phyloP scores from a whole-genome alignment of 1,140 invertebrate genomes.

The Arion vulgaris region DNA sequence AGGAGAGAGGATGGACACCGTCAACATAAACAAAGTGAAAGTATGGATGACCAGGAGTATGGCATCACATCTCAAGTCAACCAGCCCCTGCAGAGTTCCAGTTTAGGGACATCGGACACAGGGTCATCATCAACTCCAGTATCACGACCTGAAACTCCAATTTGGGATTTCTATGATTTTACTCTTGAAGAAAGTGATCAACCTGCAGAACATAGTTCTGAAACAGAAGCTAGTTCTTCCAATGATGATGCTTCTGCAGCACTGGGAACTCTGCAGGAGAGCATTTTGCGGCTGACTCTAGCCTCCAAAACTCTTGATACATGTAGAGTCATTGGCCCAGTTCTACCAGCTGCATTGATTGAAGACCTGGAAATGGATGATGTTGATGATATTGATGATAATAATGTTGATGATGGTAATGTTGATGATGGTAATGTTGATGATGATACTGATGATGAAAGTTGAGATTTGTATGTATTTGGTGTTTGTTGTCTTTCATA shows the following conservation, averaged over 20 bases:
- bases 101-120: not conserved
- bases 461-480: not conserved
- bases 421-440: conserved; percentile 30
- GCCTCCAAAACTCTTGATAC: not conserved
- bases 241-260: conserved; percentile 1
- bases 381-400: conserved; percentile 32
- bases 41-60: not conserved
- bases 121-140: conserved; percentile 21
- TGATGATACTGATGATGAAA: conserved; percentile 30
- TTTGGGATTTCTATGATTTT: conserved; percentile 64
- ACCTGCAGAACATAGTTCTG: not conserved
- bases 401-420: conserved; percentile 39
- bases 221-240: not conserved
- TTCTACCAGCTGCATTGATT: conserved; percentile 40
- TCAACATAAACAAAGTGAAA: not conserved
- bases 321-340: conserved; percentile 19
- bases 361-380: conserved; percentile 38
- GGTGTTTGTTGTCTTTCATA: not conserved
- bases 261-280: conserved; percentile 34
- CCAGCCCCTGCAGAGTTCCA: not conserved
- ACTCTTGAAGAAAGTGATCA: conserved; percentile 28
- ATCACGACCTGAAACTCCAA: conserved; percentile 61
- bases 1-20: not conserved
- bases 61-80: not conserved
- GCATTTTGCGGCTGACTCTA: conserved; percentile 23